Percentiles rank a stretch among this genome's conserved stretches.
Evolutionary conservation across 2,797 vertebrate genomes (phyloP).

Genomic region (Alca torda): DNA sequence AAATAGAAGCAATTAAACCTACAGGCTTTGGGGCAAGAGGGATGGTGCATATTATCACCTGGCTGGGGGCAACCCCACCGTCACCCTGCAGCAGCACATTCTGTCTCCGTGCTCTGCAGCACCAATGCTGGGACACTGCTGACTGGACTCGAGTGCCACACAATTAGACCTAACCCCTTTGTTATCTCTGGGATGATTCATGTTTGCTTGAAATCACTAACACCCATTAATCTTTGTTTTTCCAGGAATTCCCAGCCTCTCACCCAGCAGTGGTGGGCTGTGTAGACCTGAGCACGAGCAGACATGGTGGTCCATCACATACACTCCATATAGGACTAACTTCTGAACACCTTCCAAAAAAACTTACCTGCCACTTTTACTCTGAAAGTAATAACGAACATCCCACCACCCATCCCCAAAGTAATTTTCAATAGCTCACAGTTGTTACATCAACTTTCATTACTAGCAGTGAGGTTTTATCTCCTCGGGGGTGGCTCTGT

Average conservation of each 20-base stretch:
- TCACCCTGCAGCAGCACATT: background rate
- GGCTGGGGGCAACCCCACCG: background rate
- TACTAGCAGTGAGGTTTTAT: constrained; percentile 3
- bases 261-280: background rate
- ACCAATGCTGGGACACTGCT: background rate
- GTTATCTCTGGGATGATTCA: background rate
- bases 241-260: background rate
- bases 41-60: background rate
- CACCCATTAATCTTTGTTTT: background rate
- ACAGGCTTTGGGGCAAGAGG: background rate
- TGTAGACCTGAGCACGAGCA: background rate
- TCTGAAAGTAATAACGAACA: background rate
- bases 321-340: background rate
- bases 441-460: background rate
- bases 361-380: background rate
- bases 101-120: background rate
- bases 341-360: background rate
- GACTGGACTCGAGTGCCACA: background rate
- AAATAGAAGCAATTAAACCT: background rate
- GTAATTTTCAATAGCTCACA: background rate
- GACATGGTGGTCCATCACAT: background rate
- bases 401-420: background rate
- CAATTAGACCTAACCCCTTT: background rate
- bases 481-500: constrained; percentile 53
- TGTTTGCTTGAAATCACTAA: background rate